These are phyloP conservation scores for Ceratosolen solmsi DNA, from an alignment of 1,140 invertebrate species.

Conservation along the genomic window DNA sequence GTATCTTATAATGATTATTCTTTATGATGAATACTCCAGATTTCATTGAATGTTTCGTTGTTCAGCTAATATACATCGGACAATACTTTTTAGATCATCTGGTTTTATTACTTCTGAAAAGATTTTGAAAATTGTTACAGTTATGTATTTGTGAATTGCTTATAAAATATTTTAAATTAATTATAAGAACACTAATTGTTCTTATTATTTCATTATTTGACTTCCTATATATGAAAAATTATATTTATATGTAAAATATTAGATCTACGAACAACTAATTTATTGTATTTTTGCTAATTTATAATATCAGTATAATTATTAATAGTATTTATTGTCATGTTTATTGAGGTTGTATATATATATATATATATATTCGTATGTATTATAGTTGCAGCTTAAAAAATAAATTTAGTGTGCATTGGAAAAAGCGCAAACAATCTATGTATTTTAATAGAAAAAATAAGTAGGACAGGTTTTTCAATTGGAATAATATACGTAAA, in stretches of 20 bases:
- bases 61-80: background rate
- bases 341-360: background rate
- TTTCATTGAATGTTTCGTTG: background rate
- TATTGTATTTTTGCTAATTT: too few relatives aligned
- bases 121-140: background rate
- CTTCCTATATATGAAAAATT: background rate
- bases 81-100: conserved; percentile 4
- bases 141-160: background rate
- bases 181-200: background rate
- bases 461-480: conserved; percentile 11
- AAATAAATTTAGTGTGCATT: conserved; percentile 42
- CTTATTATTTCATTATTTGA: background rate
- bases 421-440: conserved; percentile 40
- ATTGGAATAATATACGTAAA: background rate
- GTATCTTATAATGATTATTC: background rate
- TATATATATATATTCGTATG: background rate
- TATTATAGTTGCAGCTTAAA: background rate
- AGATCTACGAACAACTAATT: too few relatives aligned
- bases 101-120: conserved; percentile 14
- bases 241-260: too few relatives aligned
- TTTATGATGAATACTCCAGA: background rate
- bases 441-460: conserved; percentile 2
- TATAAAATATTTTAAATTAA: background rate
- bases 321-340: too few relatives aligned
- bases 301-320: too few relatives aligned